Evolutionary conservation across 2,113 vertebrate species (phyloP).

Genomic region (Brienomyrus brachyistius): DNA sequence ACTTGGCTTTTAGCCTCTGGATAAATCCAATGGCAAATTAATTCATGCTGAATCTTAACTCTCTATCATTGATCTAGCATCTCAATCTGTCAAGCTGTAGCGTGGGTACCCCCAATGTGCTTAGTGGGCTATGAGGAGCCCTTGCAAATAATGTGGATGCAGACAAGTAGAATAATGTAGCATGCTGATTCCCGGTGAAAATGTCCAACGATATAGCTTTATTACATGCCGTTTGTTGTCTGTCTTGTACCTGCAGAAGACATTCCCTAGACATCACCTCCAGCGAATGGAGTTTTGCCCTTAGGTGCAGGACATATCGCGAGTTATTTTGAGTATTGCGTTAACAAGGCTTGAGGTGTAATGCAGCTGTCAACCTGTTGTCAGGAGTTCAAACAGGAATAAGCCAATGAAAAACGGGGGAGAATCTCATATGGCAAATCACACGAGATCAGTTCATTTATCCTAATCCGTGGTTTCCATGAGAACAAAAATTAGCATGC

Average conservation of each 20-base stretch:
- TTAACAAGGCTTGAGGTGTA: background rate
- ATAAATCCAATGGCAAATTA: background rate
- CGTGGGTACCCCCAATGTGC: background rate
- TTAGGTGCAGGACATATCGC: background rate
- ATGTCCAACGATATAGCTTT: background rate
- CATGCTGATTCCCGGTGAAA: background rate
- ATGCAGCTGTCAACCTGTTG: background rate
- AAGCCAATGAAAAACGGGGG: background rate
- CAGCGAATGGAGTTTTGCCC: background rate
- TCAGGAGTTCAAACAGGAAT: background rate
- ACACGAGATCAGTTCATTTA: background rate
- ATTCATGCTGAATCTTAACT: slow-evolving; percentile 1
- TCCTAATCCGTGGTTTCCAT: background rate
- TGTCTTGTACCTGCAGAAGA: background rate
- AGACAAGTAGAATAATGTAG: background rate
- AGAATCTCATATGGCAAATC: background rate
- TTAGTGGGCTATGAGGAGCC: background rate
- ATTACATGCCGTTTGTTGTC: background rate
- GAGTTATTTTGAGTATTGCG: background rate
- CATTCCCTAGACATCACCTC: background rate
- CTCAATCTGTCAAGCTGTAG: background rate
- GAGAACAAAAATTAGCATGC: background rate
- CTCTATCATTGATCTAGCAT: background rate
- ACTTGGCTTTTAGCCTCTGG: background rate
- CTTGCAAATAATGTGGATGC: background rate